A percentile compares a stretch with the other conserved stretches of the same genome.
Evolutionary conservation across 2,797 vertebrate species (phyloP).

Genomic region (Hippopotamyrus pictus): DNA sequence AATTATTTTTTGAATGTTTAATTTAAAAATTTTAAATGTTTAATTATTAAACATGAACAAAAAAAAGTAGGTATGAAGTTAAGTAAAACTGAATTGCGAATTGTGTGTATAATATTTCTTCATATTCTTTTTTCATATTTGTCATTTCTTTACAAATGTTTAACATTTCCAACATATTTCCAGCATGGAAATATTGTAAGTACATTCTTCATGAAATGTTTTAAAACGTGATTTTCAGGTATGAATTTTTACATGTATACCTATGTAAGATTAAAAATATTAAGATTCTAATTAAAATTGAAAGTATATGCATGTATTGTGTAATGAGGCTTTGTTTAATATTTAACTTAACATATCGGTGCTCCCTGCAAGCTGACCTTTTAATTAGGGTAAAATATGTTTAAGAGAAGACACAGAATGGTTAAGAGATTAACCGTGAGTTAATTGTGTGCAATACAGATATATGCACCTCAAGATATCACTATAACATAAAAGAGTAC

Average conservation of each 20-base stretch:
- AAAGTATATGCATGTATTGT: not conserved
- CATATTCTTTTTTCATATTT: not conserved
- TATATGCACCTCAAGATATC: not conserved
- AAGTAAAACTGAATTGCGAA: not conserved
- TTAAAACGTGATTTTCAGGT: conserved; percentile 20
- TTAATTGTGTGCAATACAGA: not conserved
- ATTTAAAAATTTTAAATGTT: not conserved
- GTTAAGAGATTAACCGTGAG: not conserved
- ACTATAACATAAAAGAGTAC: not conserved
- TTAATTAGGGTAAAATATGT: not conserved
- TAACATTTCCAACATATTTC: not conserved
- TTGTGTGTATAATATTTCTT: not conserved
- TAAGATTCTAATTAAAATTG: not conserved
- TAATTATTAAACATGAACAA: not conserved
- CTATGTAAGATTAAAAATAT: conserved; percentile 23
- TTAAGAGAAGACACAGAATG: not conserved
- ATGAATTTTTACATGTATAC: conserved; percentile 65
- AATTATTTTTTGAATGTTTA: not conserved
- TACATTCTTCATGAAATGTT: not conserved
- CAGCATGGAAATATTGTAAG: not conserved
- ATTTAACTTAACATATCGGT: not conserved
- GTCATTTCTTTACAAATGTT: not conserved
- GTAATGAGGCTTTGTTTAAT: not conserved
- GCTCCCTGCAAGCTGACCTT: not conserved
- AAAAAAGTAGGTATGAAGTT: not conserved